Evolutionary conservation across 2,888 invertebrate genomes (phyloP), one percentile per base, ranked within the genome.

Genomic region (Sminthurinus aureus): DNA sequence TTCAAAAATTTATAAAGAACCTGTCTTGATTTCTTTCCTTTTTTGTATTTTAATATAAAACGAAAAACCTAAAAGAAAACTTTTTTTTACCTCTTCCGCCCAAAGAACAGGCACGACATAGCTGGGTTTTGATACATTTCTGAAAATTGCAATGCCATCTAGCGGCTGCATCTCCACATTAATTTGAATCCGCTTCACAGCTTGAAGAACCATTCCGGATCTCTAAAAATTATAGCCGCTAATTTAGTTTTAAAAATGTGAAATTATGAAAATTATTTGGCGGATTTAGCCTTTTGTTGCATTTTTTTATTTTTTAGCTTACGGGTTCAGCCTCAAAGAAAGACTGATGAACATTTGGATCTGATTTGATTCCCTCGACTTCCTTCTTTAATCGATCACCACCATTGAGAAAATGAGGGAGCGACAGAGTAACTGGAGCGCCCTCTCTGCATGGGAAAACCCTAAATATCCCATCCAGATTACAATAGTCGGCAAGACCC

Each of bases 11-110:
- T n/a, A n/a, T n/a, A n/a, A n/a, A n/a, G n/a, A n/a, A n/a, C n/a
- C n/a, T n/a, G n/a, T n/a, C n/a, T n/a, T n/a, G n/a, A n/a, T n/a
- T n/a, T n/a, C n/a, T n/a, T n/a, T n/a, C n/a, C n/a, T n/a, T n/a
- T n/a, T n/a, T n/a, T n/a, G n/a, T n/a, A n/a, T n/a, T n/a, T n/a
- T n/a, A n/a, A n/a, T n/a, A n/a, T n/a, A n/a, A n/a, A n/a, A n/a
- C n/a, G n/a, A n/a, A n/a, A n/a, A n/a, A n/a, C n/a, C n/a, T n/a
- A n/a, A n/a, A n/a, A n/a, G n/a, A n/a, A n/a, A n/a, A n/a, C n/a
- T n/a, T n/a, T n/a, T n/a, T n/a, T n/a, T n/a, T n/a, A 87, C 88
- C 82, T 88, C 87, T 24, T 88, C 86, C 24, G 81, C 85, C 88
- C 88, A 89, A 51, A 87, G 75, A 0, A 88, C 52, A 12, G 89